Conservation (phyloP, 2,797 vertebrate genomes). For the Delichon dasypus region DNA sequence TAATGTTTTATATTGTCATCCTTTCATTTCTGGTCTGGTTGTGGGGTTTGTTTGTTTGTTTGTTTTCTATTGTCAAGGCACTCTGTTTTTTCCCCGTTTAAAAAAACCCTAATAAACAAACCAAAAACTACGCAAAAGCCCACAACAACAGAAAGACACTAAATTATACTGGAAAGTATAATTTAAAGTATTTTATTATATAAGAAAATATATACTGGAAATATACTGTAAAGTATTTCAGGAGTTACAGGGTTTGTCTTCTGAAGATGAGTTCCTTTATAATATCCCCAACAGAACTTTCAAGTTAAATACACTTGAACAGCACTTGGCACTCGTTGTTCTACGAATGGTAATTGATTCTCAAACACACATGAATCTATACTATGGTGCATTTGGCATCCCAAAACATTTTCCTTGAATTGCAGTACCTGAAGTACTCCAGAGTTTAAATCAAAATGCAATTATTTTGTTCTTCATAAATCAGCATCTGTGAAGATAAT, state of each 20-base stretch:
- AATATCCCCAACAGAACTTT: background rate
- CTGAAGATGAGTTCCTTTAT: background rate
- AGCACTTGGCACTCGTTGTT: constrained; percentile 16
- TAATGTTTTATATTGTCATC: accelerated
- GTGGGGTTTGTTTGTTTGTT: too few species aligned
- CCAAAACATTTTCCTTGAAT: background rate
- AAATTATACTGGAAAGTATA: background rate
- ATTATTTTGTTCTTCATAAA: constrained; percentile 49
- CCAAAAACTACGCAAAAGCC: background rate
- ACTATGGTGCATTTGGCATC: background rate
- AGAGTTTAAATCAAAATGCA: constrained; percentile 55
- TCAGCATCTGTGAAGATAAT: constrained; percentile 30
- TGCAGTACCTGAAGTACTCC: constrained; percentile 11
- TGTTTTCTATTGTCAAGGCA: background rate
- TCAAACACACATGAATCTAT: constrained; percentile 20
- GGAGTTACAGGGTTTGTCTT: background rate
- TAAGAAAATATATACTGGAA: background rate
- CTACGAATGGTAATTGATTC: constrained; percentile 38
- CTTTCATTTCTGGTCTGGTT: background rate
- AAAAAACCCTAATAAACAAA: background rate
- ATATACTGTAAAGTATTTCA: background rate
- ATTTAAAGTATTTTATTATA: background rate
- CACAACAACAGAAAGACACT: background rate
- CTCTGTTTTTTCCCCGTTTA: background rate
- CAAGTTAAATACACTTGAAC: background rate